phyloP scores from a whole-genome alignment of 1,140 invertebrate genomes.

The Drosophila sulfurigaster region DNA sequence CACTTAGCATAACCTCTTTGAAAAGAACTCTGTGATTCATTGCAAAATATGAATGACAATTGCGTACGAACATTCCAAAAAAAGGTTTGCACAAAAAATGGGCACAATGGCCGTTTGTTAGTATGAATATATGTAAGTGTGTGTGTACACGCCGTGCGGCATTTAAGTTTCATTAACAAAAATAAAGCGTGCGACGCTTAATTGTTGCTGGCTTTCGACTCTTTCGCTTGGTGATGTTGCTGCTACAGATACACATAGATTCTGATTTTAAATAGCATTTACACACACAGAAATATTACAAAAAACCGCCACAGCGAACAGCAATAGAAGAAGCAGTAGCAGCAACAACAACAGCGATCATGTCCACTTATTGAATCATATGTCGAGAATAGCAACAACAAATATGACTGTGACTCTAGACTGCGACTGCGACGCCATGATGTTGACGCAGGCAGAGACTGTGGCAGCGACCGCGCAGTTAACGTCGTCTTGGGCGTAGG shows the following conservation, averaged over 20 bases:
- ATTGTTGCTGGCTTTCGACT: slow-evolving; percentile 31
- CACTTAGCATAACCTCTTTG: slow-evolving; percentile 18
- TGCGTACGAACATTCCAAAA: slow-evolving; percentile 37
- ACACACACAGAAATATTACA: slow-evolving; percentile 72
- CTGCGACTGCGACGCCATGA: slow-evolving; percentile 23
- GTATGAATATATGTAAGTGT: not conserved
- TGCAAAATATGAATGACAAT: slow-evolving; percentile 42
- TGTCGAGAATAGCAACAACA: slow-evolving; percentile 85
- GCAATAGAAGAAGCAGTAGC: slow-evolving; percentile 24
- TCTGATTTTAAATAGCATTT: slow-evolving; percentile 63
- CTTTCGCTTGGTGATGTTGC: slow-evolving; percentile 3
- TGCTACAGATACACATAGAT: slow-evolving; percentile 19
- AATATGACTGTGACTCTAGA: slow-evolving; percentile 46
- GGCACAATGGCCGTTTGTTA: slow-evolving; percentile 32
- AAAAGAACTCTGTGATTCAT: slow-evolving; percentile 24
- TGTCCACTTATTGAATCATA: slow-evolving; percentile 80
- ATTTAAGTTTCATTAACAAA: slow-evolving; percentile 52
- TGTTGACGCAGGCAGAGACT: slow-evolving; percentile 42
- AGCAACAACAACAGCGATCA: slow-evolving; percentile 46
- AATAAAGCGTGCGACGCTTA: slow-evolving; percentile 17
- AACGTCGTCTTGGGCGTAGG: slow-evolving; percentile 55
- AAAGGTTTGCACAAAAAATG: slow-evolving; percentile 45
- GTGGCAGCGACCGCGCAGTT: slow-evolving; percentile 33
- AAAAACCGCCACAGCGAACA: slow-evolving; percentile 48
- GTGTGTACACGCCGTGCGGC: not conserved